Evolutionary conservation across 2,797 vertebrate species (phyloP).

Genomic region (Phalloptychus januarius): DNA sequence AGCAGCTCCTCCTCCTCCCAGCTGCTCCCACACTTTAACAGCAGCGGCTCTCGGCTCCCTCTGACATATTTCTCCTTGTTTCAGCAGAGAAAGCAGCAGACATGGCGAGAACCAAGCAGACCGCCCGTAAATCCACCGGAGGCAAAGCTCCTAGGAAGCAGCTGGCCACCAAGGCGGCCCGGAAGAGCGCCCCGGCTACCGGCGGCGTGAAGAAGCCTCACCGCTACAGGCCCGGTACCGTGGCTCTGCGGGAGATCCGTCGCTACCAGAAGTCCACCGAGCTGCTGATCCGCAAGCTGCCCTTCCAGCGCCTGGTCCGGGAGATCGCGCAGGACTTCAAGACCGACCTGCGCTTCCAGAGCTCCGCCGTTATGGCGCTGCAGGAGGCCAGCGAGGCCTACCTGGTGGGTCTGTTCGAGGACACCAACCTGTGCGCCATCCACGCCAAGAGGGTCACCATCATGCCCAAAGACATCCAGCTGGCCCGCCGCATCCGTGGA

Average conservation of each 20-base stretch:
- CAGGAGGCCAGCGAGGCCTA: too few species aligned
- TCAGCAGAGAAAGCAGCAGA: too few species aligned
- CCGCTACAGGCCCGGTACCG: not conserved
- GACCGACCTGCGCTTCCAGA: too few species aligned
- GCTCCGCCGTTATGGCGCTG: too few species aligned
- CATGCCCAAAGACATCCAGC: slow-evolving; percentile 11
- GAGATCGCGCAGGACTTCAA: slow-evolving; percentile 2
- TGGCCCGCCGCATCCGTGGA: not conserved
- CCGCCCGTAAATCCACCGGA: too few species aligned
- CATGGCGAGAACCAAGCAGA: too few species aligned
- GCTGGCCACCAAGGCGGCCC: too few species aligned
- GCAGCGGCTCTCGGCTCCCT: not conserved
- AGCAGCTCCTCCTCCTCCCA: not conserved
- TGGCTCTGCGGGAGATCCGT: slow-evolving; percentile 1
- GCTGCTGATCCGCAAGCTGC: slow-evolving; percentile 5
- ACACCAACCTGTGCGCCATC: not conserved
- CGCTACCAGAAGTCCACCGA: slow-evolving; percentile 1
- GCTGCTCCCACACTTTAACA: not conserved
- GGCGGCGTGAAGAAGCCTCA: not conserved
- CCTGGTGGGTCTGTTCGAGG: too few species aligned
- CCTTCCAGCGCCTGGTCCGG: not conserved
- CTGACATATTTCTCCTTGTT: too few species aligned
- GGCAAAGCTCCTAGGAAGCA: too few species aligned
- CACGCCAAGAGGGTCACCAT: slow-evolving; percentile 6
- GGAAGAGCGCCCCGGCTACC: too few species aligned